A percentile compares a stretch with the other conserved stretches of the same genome.
phyloP scores from a whole-genome alignment of 2,113 vertebrate species.

The Microcebus tavaratra region DNA sequence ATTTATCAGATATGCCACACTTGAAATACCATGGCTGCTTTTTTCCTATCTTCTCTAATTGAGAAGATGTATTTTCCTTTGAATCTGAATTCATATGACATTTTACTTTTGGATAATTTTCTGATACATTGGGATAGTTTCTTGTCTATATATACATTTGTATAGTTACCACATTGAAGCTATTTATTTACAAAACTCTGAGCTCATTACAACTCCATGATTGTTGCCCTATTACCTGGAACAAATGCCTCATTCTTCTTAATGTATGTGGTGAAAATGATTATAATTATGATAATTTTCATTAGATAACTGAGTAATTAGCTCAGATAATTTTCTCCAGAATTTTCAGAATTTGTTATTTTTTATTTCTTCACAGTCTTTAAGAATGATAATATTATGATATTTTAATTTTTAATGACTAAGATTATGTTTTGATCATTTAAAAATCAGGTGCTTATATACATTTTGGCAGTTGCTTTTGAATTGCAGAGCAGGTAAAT shows the following conservation, averaged over 20 bases:
- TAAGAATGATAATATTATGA: neutral
- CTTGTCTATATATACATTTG: neutral
- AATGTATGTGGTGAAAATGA: neutral
- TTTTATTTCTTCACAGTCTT: neutral
- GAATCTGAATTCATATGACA: neutral
- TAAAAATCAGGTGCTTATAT: neutral
- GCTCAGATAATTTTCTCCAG: neutral
- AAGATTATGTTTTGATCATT: neutral
- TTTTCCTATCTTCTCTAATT: neutral
- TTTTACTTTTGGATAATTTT: neutral
- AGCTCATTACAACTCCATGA: neutral
- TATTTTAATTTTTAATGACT: neutral
- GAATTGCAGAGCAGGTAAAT: neutral
- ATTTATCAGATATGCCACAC: neutral
- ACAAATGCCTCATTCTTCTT: neutral
- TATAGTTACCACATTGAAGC: neutral
- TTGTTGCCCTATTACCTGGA: neutral
- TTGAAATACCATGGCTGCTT: neutral
- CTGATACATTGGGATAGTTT: neutral
- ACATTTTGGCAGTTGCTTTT: neutral
- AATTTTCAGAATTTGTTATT: neutral
- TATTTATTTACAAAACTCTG: neutral
- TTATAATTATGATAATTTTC: neutral
- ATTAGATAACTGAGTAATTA: neutral
- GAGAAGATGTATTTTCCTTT: neutral